Base-by-base conservation (phyloP, 2,797 vertebrate genomes). In the Acanthornis magna region DNA sequence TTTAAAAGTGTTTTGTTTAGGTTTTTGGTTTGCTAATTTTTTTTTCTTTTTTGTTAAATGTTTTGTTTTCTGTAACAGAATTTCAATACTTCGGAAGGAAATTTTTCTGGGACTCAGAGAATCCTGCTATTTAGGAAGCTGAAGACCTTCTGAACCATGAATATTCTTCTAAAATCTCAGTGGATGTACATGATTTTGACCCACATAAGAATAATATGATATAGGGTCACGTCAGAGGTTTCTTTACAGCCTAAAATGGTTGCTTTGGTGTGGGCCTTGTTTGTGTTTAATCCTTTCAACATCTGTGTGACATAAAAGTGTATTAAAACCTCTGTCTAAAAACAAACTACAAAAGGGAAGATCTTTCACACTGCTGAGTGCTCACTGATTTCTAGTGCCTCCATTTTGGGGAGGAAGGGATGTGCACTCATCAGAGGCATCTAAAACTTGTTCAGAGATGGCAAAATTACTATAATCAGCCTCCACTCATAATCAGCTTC, bases 391-490 rank as follows among this genome's bases (percentile, higher is more conserved):
- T 93, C 55, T 91, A 85, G 81, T 70, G 78, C 48, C 77, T 84
- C 63, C 63, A 22, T 89, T 95, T 92, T 70, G 19, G 42, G 43
- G 7, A 61, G 11, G 12, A 38, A 68, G 26, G 38, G 29, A 71
- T 48, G 87, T 27, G 34, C 42, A 23, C 66, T 92, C 77, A 79
- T 82, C 66, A 81, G 66, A 91, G 67, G 63, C 45, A 67, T 34
- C 48, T 66, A 38, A 79, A 91, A 89, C 26, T 79, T 73, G 27
- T 93, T 89, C 81, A 93, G 81, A 94, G 63, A 87, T 85, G 55
- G 34, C 76, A 75, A 93, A 95, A 88, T 92, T 71, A 66, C 81
- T 89, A 67, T 94, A 93, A 94, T 94, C 95, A 95, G 57, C 48
- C 51, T 87, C 67, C 83, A 85, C 68, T 91, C 74, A 66, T 85